These are phyloP conservation scores for Lethocerus indicus DNA, from an alignment of 1,140 invertebrate species.

Conservation along the genomic window DNA sequence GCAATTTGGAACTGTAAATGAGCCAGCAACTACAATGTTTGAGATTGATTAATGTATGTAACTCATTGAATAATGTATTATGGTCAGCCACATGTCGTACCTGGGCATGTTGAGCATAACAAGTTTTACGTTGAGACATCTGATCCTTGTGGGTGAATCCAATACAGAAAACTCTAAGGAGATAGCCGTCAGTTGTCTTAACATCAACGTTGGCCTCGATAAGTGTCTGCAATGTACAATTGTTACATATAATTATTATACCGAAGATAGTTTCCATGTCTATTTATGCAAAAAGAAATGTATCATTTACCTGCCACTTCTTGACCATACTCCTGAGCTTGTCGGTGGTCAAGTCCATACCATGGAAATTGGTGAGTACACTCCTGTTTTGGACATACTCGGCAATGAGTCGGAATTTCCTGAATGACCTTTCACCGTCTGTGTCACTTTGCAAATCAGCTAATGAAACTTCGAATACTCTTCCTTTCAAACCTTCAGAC, in stretches of 20 bases:
- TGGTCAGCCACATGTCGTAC: no score
- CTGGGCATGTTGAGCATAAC: slow-evolving; percentile 95
- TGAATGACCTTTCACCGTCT: slow-evolving; percentile 89
- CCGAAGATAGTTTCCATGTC: background rate
- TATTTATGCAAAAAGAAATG: slow-evolving; percentile 1
- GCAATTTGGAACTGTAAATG: no score
- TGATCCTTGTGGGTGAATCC: slow-evolving; percentile 95
- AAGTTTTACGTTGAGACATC: slow-evolving; percentile 88
- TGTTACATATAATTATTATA: background rate
- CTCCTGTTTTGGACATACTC: slow-evolving; percentile 91
- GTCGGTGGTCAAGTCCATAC: slow-evolving; percentile 97
- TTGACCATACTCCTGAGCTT: slow-evolving; percentile 98
- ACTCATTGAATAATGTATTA: no score
- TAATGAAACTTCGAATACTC: slow-evolving; percentile 94
- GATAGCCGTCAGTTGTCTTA: slow-evolving; percentile 95
- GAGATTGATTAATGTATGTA: no score
- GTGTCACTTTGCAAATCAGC: slow-evolving; percentile 92
- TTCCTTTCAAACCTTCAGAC: slow-evolving; percentile 88
- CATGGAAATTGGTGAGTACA: slow-evolving; percentile 96
- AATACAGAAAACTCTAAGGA: slow-evolving; percentile 94
- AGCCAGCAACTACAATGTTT: no score
- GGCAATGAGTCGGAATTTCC: slow-evolving; percentile 92
- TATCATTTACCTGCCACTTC: slow-evolving; percentile 62
- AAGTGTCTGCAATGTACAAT: slow-evolving; percentile 46
- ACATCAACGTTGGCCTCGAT: slow-evolving; percentile 96